Evolutionary conservation across 2,888 invertebrate genomes (phyloP), one percentile per base, ranked within the genome.

Genomic region (Lepetodrilus schrolli): DNA sequence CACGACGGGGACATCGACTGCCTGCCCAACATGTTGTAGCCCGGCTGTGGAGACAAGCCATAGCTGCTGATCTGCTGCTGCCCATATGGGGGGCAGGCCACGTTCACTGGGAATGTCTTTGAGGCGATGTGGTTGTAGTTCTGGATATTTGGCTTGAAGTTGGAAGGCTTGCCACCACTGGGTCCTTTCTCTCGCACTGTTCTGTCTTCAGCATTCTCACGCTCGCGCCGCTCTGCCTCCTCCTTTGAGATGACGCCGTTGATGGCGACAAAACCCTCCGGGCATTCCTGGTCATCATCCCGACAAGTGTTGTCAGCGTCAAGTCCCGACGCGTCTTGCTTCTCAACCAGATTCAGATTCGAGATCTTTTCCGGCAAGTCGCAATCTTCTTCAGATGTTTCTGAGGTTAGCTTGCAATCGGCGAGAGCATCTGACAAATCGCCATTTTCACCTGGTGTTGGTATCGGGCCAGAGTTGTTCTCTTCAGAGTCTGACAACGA

Each of bases 101-200:
- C 66, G 17, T 17, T 70, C 47, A 17, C 47, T 20, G 69, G 21
- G 49, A 70, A 74, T 5, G 65, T 7, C 49, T 74, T 74, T 17
- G 10, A 2, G 13, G 74, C 70, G 23, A 74, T 26, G 30, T 37
- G 74, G 70, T 74, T 66, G 48, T 26, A 66, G 26, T 23, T 23
- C n/a, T 51, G 47, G 21, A 48, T 38, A 21, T 38, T 23, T 36
- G 34, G 74, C 1, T 49, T 38, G 65, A 13, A 70, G 37, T 49
- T 66, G 23, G 37, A n/a, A 4, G 74, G 68, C 8, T 43, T 72
- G 13, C 74, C 74, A 4, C 51, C 47, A 0, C 37, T 75, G n/a
- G 74, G 74, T 13, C 74, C 74, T 21, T 72, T 38, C 4, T 49
- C 20, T n/a, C 17, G 38, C n/a, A 72, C 58, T 36, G 51, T 23